phyloP scores from a whole-genome alignment of 2,888 invertebrate species.

The Brachylomia viminalis region DNA sequence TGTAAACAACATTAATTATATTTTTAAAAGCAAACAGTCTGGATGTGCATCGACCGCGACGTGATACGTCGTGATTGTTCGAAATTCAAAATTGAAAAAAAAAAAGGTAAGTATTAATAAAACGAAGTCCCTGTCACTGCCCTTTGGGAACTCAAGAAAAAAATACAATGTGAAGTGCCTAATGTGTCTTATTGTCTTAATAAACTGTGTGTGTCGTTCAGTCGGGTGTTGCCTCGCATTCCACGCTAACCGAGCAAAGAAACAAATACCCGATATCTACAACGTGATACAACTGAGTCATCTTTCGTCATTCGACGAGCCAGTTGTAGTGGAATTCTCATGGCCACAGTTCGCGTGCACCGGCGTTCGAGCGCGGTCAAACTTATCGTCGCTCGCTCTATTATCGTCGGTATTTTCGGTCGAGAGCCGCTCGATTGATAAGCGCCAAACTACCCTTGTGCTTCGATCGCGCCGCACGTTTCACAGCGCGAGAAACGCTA shows the following conservation, averaged over 20 bases:
- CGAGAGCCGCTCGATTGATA: slow-evolving; percentile 75
- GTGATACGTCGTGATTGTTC: not conserved
- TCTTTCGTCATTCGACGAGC: slow-evolving; percentile 81
- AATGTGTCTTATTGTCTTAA: slow-evolving; percentile 52
- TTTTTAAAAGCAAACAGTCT: not conserved
- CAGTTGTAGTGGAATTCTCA: slow-evolving; percentile 77
- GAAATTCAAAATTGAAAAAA: slow-evolving; percentile 16
- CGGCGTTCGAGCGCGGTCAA: slow-evolving; percentile 81
- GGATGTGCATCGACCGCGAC: not conserved
- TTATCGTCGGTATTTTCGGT: slow-evolving; percentile 79
- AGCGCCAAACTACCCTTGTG: slow-evolving; percentile 76
- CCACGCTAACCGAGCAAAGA: slow-evolving; percentile 69
- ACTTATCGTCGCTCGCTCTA: slow-evolving; percentile 70
- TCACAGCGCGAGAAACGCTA: slow-evolving; percentile 41
- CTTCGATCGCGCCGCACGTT: slow-evolving; percentile 72
- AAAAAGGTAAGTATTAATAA: slow-evolving; percentile 15
- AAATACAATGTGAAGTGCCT: slow-evolving; percentile 23
- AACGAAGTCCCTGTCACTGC: not conserved
- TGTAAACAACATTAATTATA: not conserved
- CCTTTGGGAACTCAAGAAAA: slow-evolving; percentile 15
- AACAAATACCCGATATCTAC: slow-evolving; percentile 78
- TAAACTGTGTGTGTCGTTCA: slow-evolving; percentile 50
- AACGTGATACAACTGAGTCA: slow-evolving; percentile 83
- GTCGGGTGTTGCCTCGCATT: slow-evolving; percentile 69
- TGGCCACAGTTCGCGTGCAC: slow-evolving; percentile 86